These are phyloP conservation scores for Neelides folsomi DNA, from an alignment of 2,888 invertebrate species.

Conservation along the genomic window DNA sequence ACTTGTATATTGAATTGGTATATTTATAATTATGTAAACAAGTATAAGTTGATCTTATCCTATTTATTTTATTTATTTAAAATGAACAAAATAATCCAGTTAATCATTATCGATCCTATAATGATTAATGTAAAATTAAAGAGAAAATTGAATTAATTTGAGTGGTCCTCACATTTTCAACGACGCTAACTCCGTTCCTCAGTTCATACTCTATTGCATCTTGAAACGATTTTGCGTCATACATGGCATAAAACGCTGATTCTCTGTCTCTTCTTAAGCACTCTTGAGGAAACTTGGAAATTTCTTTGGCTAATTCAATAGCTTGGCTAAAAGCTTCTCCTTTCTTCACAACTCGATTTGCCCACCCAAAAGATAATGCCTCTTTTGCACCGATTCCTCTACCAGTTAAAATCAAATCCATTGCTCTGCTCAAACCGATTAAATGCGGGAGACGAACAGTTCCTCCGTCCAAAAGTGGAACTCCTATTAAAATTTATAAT, in stretches of 20 bases:
- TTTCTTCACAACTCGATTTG: conserved; percentile 60
- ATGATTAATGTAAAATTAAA: no score
- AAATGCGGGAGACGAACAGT: conserved; percentile 67
- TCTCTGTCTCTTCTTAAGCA: conserved; percentile 48
- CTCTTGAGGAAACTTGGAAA: conserved; percentile 47
- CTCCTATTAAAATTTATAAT: conserved; percentile 12
- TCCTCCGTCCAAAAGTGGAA: conserved; percentile 28
- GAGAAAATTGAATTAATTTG: no score
- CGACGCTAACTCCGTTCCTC: conserved; percentile 46
- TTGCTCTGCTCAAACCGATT: conserved; percentile 69
- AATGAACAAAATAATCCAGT: no score
- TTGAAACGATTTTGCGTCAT: conserved; percentile 51
- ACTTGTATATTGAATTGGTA: no score
- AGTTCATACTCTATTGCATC: conserved; percentile 55
- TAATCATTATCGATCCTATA: no score
- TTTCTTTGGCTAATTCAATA: conserved; percentile 48
- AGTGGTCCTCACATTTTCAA: conserved; percentile 35
- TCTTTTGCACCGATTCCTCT: conserved; percentile 61
- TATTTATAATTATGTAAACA: no score
- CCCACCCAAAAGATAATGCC: conserved; percentile 67
- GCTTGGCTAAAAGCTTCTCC: conserved; percentile 71
- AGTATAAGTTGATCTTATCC: no score
- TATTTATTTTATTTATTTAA: no score
- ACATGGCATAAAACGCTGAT: conserved; percentile 53
- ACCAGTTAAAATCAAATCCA: conserved; percentile 77